phyloP scores from a whole-genome alignment of 2,888 invertebrate species.

The Tetranychus piercei region DNA sequence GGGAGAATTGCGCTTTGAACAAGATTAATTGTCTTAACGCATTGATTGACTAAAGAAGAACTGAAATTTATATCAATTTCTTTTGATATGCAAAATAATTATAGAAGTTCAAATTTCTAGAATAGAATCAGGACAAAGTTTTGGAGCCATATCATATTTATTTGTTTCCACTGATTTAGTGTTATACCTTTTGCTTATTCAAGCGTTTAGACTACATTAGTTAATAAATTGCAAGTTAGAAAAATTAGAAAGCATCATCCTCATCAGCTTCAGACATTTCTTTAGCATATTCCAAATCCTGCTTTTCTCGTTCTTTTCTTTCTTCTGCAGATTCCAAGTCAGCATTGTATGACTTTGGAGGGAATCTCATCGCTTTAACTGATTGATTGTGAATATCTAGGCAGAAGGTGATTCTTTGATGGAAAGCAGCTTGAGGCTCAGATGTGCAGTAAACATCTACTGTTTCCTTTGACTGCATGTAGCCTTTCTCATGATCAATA shows the following conservation, averaged over 20 bases:
- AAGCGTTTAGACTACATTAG: neutral
- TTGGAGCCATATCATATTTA: too few species aligned
- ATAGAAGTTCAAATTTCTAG: too few species aligned
- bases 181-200: too few species aligned
- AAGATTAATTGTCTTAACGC: too few species aligned
- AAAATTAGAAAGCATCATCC: conserved; percentile 37
- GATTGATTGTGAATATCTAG: conserved; percentile 95
- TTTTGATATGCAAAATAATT: too few species aligned
- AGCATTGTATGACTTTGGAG: conserved; percentile 94
- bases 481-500: conserved; percentile 81
- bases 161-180: too few species aligned
- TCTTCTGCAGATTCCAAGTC: conserved; percentile 90
- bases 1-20: too few species aligned
- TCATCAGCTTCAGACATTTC: conserved; percentile 99
- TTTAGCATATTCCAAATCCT: conserved; percentile 95
- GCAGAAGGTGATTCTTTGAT: conserved; percentile 90
- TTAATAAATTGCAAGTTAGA: neutral
- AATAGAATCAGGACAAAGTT: too few species aligned
- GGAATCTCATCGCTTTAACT: conserved; percentile 94
- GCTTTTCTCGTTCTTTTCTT: conserved; percentile 82
- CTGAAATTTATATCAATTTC: too few species aligned
- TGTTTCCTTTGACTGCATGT: conserved; percentile 92
- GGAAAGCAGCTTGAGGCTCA: conserved; percentile 86
- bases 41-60: too few species aligned
- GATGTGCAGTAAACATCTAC: conserved; percentile 89